Percentiles rank a stretch among this genome's conserved stretches.
Evolutionary conservation across 2,113 vertebrate genomes (phyloP).

Genomic region (Azemiops feae): DNA sequence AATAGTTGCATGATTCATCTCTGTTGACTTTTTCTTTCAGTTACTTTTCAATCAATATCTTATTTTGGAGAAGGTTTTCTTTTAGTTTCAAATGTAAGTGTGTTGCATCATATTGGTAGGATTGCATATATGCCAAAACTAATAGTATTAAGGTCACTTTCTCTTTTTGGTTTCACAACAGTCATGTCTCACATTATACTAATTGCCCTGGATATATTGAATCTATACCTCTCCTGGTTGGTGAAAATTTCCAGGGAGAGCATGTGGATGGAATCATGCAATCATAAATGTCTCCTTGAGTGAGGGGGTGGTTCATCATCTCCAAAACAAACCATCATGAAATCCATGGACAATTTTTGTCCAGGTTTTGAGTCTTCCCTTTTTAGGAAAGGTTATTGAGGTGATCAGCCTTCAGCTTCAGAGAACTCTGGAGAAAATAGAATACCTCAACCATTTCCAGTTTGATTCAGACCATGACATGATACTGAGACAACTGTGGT

Average conservation of each 20-base stretch:
- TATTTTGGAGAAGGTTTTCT: background rate
- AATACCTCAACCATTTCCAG: background rate
- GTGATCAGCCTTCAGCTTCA: background rate
- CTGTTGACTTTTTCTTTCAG: background rate
- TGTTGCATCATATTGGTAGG: background rate
- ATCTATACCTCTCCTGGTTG: background rate
- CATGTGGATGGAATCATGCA: background rate
- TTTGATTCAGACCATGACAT: background rate
- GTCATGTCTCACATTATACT: background rate
- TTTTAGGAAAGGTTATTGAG: background rate
- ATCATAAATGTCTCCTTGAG: background rate
- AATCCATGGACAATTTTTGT: background rate
- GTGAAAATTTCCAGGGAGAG: background rate
- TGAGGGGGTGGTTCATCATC: background rate
- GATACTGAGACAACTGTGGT: background rate
- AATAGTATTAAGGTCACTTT: background rate
- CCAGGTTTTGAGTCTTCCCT: background rate
- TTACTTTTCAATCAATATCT: background rate
- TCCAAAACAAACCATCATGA: background rate
- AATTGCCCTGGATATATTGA: background rate
- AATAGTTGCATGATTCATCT: background rate
- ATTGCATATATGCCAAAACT: background rate
- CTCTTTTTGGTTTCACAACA: background rate
- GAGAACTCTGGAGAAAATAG: background rate
- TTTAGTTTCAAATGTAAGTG: background rate